Conservation (phyloP, 2,888 invertebrate genomes). For the Beris morrisii region DNA sequence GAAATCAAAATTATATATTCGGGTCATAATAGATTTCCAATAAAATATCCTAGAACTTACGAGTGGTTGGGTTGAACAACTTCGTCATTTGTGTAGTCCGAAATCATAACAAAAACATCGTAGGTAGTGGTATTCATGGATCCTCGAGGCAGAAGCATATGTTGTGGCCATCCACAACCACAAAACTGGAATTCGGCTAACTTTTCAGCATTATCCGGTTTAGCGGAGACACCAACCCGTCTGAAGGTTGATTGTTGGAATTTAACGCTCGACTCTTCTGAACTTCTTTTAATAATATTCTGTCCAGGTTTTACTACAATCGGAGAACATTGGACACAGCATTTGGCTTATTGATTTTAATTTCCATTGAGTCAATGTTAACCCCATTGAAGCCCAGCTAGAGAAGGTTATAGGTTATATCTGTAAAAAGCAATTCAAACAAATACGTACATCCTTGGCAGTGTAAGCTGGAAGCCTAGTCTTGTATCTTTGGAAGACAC, state of each 20-base stretch:
- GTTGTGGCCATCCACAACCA: slow-evolving; percentile 87
- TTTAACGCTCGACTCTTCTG: slow-evolving; percentile 74
- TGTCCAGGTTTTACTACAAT: slow-evolving; percentile 67
- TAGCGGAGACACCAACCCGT: slow-evolving; percentile 63
- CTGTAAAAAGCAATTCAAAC: slow-evolving; percentile 10
- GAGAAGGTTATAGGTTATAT: not conserved
- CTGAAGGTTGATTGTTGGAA: slow-evolving; percentile 82
- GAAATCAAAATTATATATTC: not conserved
- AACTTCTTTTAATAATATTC: slow-evolving; percentile 68
- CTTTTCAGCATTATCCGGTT: slow-evolving; percentile 54
- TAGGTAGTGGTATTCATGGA: slow-evolving; percentile 65
- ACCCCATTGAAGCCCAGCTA: slow-evolving; percentile 37
- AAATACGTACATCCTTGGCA: slow-evolving; percentile 54
- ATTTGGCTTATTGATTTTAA: slow-evolving; percentile 43
- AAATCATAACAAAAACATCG: slow-evolving; percentile 77
- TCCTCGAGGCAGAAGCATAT: slow-evolving; percentile 77
- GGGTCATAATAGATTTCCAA: not conserved
- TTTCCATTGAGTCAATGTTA: slow-evolving; percentile 42
- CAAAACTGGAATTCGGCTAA: slow-evolving; percentile 73
- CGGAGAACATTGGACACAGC: slow-evolving; percentile 61
- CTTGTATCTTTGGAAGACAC: slow-evolving; percentile 74
- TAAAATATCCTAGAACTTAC: slow-evolving; percentile 23
- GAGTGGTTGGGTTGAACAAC: slow-evolving; percentile 46
- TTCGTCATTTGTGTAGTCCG: slow-evolving; percentile 68
- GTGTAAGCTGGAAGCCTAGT: slow-evolving; percentile 62